Conservation (phyloP, 2,888 invertebrate species). For the Sclerodermus sp. region DNA sequence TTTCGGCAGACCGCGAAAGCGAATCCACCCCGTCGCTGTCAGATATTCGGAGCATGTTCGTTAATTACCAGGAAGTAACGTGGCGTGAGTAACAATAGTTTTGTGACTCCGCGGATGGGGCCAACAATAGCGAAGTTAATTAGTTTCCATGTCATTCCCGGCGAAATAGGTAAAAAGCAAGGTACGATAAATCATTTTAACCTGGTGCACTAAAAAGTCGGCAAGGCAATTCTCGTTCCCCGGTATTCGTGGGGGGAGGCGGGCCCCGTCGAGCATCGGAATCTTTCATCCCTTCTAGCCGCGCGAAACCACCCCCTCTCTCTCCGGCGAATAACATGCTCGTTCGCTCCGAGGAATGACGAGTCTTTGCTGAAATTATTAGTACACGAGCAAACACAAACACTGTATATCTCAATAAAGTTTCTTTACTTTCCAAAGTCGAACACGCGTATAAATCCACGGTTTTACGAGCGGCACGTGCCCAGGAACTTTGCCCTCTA, state of each 20-base stretch:
- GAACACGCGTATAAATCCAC: no score
- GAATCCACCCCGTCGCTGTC: conserved; percentile 24
- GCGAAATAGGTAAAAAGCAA: conserved; percentile 43
- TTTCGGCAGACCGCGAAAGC: conserved; percentile 5
- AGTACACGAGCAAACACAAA: no score
- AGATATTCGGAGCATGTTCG: conserved; percentile 39
- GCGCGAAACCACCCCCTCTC: no score
- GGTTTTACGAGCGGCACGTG: no score
- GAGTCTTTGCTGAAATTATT: no score
- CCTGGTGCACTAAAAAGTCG: conserved; percentile 25
- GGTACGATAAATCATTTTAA: conserved; percentile 46
- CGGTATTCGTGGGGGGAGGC: no score
- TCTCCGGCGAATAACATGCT: no score
- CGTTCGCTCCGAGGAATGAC: no score
- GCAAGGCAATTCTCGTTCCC: conserved; percentile 26
- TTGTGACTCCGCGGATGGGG: conserved; percentile 30
- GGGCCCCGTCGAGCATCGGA: no score
- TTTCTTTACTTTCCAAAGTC: no score
- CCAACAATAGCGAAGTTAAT: conserved; percentile 52
- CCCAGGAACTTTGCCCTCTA: background rate
- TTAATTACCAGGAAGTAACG: conserved; percentile 36
- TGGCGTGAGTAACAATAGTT: conserved; percentile 48
- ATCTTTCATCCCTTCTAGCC: no score
- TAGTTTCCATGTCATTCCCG: conserved; percentile 50
- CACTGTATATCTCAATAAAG: no score